These are phyloP conservation scores for Aptenodytes patagonicus DNA, from an alignment of 2,113 vertebrate genomes.

Conservation along the genomic window DNA sequence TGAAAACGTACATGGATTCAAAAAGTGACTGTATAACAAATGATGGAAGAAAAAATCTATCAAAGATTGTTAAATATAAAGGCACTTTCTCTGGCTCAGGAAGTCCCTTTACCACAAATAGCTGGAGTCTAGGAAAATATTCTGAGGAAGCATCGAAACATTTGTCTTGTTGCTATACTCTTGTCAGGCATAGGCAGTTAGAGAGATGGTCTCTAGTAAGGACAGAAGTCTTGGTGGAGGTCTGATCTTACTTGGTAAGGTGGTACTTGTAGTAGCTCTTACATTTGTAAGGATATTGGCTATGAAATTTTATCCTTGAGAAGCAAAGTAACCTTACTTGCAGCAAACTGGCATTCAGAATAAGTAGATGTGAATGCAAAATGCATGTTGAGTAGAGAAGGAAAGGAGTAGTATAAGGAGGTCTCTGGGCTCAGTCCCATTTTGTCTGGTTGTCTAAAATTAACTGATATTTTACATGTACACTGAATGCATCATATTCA, in stretches of 20 bases:
- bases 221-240: background rate
- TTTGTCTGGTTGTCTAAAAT: background rate
- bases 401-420: background rate
- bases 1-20: background rate
- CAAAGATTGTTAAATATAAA: background rate
- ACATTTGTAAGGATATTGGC: background rate
- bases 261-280: background rate
- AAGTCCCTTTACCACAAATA: background rate
- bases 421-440: background rate
- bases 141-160: background rate
- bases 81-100: background rate
- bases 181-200: background rate
- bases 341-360: background rate
- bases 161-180: background rate
- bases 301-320: background rate
- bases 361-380: background rate
- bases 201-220: background rate
- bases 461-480: background rate
- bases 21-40: background rate
- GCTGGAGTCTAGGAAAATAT: background rate
- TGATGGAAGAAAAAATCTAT: background rate
- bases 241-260: background rate
- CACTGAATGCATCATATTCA: background rate
- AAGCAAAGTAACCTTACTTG: background rate
- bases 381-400: background rate